These are phyloP conservation scores for Chaetorhynchus papuensis DNA, from an alignment of 2,113 vertebrate species.

Conservation along the genomic window DNA sequence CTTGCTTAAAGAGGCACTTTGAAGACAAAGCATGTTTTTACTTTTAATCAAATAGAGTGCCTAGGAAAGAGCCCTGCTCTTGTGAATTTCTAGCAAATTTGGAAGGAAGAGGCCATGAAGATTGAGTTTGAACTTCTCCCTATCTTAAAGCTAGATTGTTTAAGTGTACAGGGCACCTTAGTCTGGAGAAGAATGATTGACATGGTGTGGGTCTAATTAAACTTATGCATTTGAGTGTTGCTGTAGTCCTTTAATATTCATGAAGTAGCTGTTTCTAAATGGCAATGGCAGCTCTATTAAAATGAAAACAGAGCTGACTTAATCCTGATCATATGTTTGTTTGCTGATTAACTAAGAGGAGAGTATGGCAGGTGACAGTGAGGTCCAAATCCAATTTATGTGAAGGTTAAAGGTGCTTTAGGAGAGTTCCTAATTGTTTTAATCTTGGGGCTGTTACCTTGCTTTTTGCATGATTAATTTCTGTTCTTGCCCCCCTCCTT, in stretches of 20 bases:
- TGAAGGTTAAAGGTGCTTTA: background rate
- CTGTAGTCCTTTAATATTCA: background rate
- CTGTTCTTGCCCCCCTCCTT: background rate
- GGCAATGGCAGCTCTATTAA: background rate
- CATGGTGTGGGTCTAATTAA: background rate
- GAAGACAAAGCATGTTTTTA: background rate
- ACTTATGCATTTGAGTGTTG: background rate
- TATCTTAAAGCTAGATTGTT: background rate
- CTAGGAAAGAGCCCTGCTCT: background rate
- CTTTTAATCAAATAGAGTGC: background rate
- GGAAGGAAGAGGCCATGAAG: background rate
- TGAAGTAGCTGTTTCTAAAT: background rate
- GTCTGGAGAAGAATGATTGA: background rate
- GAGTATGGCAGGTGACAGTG: background rate
- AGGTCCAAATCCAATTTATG: background rate
- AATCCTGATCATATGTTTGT: background rate
- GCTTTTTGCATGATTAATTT: background rate
- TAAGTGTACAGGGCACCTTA: background rate
- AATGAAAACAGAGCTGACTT: background rate
- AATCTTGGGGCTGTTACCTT: background rate
- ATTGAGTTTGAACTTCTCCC: background rate
- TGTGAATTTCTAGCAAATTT: background rate
- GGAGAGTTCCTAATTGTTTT: background rate
- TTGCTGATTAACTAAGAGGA: background rate
- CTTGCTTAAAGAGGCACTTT: background rate